phyloP scores from a whole-genome alignment of 2,888 invertebrate genomes.

The Amphimallon solstitiale region DNA sequence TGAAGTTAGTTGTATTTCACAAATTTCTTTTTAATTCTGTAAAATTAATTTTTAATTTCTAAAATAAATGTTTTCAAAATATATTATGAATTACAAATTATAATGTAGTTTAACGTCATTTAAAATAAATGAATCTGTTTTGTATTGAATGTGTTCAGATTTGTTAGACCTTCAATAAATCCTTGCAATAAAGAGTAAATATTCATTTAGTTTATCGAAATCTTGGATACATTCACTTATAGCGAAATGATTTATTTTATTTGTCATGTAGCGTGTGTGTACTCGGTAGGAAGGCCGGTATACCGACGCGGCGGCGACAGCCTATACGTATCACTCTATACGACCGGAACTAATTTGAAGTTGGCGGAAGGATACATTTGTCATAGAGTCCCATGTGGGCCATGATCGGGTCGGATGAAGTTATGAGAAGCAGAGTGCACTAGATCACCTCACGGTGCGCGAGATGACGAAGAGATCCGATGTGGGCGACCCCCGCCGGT shows the following conservation, averaged over 20 bases:
- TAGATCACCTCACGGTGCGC: slow-evolving; percentile 61
- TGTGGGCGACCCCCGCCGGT: slow-evolving; percentile 48
- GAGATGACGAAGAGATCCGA: slow-evolving; percentile 53
- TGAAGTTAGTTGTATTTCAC: too few species aligned
- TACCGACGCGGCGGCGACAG: slow-evolving; percentile 41
- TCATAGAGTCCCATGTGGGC: slow-evolving; percentile 64
- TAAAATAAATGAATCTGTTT: too few species aligned
- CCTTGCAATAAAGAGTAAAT: not conserved
- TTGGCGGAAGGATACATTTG: slow-evolving; percentile 66
- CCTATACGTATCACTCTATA: slow-evolving; percentile 53
- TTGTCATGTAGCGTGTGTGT: slow-evolving; percentile 61
- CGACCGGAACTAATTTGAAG: slow-evolving; percentile 65
- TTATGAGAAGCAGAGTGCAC: slow-evolving; percentile 65
- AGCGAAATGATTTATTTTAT: slow-evolving; percentile 57
- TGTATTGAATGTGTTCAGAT: too few species aligned
- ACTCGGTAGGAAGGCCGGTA: slow-evolving; percentile 52
- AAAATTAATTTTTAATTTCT: too few species aligned
- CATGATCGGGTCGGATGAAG: slow-evolving; percentile 66
- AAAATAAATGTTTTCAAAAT: too few species aligned
- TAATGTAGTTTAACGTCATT: too few species aligned
- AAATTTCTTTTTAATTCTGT: too few species aligned
- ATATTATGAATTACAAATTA: too few species aligned
- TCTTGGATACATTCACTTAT: slow-evolving; percentile 44
- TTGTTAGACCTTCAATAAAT: too few species aligned
- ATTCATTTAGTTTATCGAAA: slow-evolving; percentile 11